Evolutionary conservation across 2,113 vertebrate species (phyloP).

Genomic region (Corapipo altera): DNA sequence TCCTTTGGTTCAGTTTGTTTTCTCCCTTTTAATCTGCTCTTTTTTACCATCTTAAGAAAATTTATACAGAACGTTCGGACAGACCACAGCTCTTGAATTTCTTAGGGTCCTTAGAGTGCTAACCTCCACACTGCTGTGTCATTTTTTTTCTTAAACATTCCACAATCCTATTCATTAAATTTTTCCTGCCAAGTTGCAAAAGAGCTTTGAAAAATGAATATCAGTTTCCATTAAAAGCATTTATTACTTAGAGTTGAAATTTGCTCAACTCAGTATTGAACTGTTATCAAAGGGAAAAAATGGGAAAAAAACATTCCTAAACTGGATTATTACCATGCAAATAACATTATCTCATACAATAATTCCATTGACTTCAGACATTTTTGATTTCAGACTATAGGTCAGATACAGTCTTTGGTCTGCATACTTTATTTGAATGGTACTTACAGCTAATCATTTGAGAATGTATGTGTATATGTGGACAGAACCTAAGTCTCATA

Average conservation of each 20-base stretch:
- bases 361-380: neutral
- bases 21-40: neutral
- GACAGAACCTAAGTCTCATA: neutral
- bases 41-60: neutral
- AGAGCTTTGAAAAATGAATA: neutral
- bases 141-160: neutral
- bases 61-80: neutral
- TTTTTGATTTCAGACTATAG: neutral
- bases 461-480: neutral
- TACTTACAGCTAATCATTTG: neutral
- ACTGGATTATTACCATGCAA: neutral
- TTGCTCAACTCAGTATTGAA: neutral
- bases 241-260: neutral
- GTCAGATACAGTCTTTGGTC: neutral
- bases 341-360: neutral
- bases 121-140: neutral
- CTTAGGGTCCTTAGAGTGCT: neutral
- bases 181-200: neutral
- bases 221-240: neutral
- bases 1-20: neutral
- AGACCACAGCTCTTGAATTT: neutral
- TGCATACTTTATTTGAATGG: neutral
- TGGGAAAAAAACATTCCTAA: neutral
- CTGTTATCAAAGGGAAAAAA: neutral
- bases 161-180: neutral